A percentile compares a stretch with the other conserved stretches of the same genome.
These are phyloP conservation scores for Adelognathus sp. DNA, from an alignment of 2,888 invertebrate genomes.

Conservation along the genomic window DNA sequence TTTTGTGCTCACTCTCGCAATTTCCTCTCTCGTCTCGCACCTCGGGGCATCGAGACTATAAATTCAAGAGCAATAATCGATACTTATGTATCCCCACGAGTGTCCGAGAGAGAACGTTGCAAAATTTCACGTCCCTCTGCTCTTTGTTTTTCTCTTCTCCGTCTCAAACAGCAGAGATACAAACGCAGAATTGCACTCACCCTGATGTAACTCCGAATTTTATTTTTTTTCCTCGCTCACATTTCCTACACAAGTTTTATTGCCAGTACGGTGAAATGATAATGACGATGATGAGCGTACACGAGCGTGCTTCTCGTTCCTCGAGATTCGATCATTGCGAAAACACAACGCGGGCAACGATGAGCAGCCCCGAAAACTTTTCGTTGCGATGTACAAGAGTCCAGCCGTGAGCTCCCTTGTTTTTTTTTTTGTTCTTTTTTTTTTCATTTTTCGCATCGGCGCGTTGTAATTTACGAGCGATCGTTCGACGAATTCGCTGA, in stretches of 20 bases:
- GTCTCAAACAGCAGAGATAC: not conserved
- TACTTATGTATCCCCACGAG: too few relatives aligned
- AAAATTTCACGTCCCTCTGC: conserved; percentile 52
- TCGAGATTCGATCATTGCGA: conserved; percentile 29
- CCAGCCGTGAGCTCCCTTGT: conserved; percentile 5
- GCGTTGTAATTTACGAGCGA: conserved; percentile 73
- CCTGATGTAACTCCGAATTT: not conserved
- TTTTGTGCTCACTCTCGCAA: conserved; percentile 36
- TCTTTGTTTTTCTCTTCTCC: not conserved
- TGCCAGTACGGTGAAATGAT: not conserved
- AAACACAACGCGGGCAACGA: not conserved
- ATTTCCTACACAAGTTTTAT: conserved; percentile 19
- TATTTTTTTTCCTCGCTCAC: not conserved
- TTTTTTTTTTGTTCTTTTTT: too few relatives aligned
- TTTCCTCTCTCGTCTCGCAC: conserved; percentile 44
- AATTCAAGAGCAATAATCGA: conserved; percentile 56
- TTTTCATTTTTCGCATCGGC: conserved; percentile 46
- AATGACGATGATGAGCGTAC: conserved; percentile 8
- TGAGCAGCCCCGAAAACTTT: conserved; percentile 13
- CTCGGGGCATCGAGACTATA: conserved; percentile 53
- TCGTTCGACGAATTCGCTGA: conserved; percentile 73
- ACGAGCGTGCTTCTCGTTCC: conserved; percentile 20
- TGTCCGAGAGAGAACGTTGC: conserved; percentile 43
- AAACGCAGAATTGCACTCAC: not conserved
- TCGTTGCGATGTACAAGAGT: not conserved